Conservation (phyloP, 2,888 invertebrate genomes). For the Xanthorhoe spadicearia region DNA sequence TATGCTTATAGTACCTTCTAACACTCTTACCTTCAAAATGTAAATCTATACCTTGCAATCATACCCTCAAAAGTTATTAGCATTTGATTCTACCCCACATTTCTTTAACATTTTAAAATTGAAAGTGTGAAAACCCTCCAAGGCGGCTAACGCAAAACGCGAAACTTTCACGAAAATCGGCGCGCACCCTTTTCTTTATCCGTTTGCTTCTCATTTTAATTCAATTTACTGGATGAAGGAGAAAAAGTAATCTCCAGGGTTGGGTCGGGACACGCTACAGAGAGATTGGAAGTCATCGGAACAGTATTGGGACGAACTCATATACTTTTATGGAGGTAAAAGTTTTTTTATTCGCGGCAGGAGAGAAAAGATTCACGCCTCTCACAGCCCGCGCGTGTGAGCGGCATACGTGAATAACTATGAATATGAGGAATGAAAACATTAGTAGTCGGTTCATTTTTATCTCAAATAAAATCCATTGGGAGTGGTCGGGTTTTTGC, state of each 20-base stretch:
- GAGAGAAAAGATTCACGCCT: constrained; percentile 77
- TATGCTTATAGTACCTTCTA: neutral
- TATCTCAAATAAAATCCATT: constrained; percentile 58
- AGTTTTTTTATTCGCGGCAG: constrained; percentile 79
- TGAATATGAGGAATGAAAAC: constrained; percentile 67
- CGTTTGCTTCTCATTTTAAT: constrained; percentile 82
- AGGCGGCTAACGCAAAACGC: constrained; percentile 62
- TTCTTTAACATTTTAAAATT: constrained; percentile 36
- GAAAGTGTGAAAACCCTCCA: constrained; percentile 52
- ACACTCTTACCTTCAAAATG: neutral
- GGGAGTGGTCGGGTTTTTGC: constrained; percentile 50
- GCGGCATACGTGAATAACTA: constrained; percentile 67
- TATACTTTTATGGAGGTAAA: constrained; percentile 81
- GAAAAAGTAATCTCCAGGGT: constrained; percentile 82
- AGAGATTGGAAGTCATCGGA: constrained; percentile 83
- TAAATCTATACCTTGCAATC: neutral
- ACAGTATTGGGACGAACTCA: constrained; percentile 82
- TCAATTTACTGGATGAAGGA: constrained; percentile 82
- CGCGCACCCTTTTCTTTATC: constrained; percentile 77
- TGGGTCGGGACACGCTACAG: constrained; percentile 77
- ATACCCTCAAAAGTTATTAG: constrained; percentile 5
- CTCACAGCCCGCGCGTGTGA: constrained; percentile 64
- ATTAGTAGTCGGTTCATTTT: constrained; percentile 65
- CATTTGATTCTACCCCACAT: constrained; percentile 13
- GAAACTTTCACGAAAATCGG: constrained; percentile 73